Conservation (phyloP, 2,113 vertebrate species). For the Oreocharis arfaki region DNA sequence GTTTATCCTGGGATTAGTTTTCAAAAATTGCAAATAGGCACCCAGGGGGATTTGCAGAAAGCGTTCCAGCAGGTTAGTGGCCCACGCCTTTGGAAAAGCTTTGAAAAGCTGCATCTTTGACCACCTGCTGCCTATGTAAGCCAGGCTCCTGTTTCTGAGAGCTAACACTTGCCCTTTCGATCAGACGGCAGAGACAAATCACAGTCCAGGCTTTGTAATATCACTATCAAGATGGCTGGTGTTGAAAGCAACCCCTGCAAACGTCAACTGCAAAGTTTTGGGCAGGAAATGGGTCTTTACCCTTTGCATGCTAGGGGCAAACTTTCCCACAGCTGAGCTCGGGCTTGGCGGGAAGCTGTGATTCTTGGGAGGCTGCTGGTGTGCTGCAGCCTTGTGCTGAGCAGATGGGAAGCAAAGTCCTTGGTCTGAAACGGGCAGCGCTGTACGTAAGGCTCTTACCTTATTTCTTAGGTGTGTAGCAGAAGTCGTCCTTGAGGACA, state of each 20-base stretch:
- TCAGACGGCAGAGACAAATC: background rate
- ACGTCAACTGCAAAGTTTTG: background rate
- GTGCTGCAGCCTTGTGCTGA: background rate
- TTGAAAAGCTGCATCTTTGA: constrained; percentile 27
- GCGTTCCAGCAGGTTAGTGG: constrained; percentile 33
- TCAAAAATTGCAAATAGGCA: constrained; percentile 17
- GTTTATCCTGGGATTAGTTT: constrained; percentile 27
- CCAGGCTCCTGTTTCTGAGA: background rate
- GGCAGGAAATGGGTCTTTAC: constrained; percentile 40
- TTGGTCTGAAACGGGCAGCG: fast-evolving
- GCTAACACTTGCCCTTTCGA: constrained; percentile 23
- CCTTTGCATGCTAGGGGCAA: background rate
- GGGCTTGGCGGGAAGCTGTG: background rate
- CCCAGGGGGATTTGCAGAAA: background rate
- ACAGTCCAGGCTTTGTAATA: background rate
- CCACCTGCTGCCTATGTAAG: constrained; percentile 37
- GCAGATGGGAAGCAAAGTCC: fast-evolving
- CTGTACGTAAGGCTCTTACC: background rate
- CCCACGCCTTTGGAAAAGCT: constrained; percentile 3
- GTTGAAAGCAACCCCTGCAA: background rate
- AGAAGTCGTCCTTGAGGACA: background rate
- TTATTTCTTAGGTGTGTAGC: background rate
- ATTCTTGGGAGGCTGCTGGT: constrained; percentile 1
- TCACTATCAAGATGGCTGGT: background rate
- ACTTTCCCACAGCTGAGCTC: constrained; percentile 27